Evolutionary conservation across 2,797 vertebrate species (phyloP), one percentile per base, ranked within the genome.

Genomic region (Glyptemys insculpta): DNA sequence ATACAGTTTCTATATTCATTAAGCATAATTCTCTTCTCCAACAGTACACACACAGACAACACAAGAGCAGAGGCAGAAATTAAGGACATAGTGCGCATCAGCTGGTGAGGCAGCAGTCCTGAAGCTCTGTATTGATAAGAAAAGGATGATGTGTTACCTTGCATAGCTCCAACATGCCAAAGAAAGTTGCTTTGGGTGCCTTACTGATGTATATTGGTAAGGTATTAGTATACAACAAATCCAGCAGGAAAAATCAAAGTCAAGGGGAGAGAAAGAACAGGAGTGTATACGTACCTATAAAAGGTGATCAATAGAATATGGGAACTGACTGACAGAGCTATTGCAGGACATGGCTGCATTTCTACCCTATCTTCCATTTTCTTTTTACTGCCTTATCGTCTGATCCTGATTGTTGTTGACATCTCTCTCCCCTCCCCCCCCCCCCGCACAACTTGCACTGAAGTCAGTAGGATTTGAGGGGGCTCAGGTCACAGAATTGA

Each of bases 21-120:
- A 96, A 92, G 34, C 6, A 52, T 68, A 92, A 49, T 91, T 93
- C 88, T 86, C 4, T 68, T 93, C 87, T 90, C 79, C 81, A 87
- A 92, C 5, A 86, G 27, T 34, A 65, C 78, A 74, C 74, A 74
- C 31, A 3, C 19, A 92, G 85, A 88, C 47, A 93, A 88, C 29
- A 76, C 0, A 0, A 56, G 18, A 86, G 54, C 25, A 89, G 62
- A 87, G 92, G n/a, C 44, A 84, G 31, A 91, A 91, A 0, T 31
- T 34, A 56, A 91, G 57, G 5, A 79, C 0, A 7, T 6, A 41
- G 4, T 44, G 88, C 11, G 5, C 23, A 85, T 90, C 54, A 88
- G 8, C 49, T 84, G 79, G 90, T 57, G 91, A 91, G 88, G 3
- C 6, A 91, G 50, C 12, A 59, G 54, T 52, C 8, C 59, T 12